A percentile compares a stretch with the other conserved stretches of the same genome.
Conservation (phyloP, 1,140 invertebrate species). For the Platyscapa corneri region DNA sequence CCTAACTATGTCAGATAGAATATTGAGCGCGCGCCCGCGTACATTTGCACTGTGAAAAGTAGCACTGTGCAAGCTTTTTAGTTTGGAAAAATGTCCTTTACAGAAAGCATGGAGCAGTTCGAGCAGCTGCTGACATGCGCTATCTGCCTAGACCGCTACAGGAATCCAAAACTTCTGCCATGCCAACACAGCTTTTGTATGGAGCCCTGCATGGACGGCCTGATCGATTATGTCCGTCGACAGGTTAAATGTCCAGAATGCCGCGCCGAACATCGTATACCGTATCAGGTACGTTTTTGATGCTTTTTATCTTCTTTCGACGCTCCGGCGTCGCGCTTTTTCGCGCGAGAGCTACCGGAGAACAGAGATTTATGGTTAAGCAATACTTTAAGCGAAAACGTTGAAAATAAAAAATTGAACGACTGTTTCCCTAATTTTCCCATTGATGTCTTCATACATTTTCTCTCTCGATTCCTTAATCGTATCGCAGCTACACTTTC, state of each 20-base stretch:
- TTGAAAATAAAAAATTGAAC: too few relatives aligned
- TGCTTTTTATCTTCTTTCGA: too few relatives aligned
- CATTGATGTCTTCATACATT: not conserved
- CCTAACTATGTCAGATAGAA: constrained; percentile 22
- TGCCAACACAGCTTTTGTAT: constrained; percentile 99
- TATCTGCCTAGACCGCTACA: constrained; percentile 97
- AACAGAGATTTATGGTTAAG: too few relatives aligned
- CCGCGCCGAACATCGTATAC: constrained; percentile 96
- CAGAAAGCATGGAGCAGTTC: constrained; percentile 91
- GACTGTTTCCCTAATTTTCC: too few relatives aligned
- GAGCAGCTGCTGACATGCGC: constrained; percentile 98
- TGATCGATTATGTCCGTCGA: constrained; percentile 94
- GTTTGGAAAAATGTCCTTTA: not conserved
- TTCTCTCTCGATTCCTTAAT: not conserved
- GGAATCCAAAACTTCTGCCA: constrained; percentile 97
- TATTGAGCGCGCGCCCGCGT: not conserved
- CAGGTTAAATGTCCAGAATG: constrained; percentile 99
- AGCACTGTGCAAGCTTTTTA: not conserved
- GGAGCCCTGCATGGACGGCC: constrained; percentile 97
- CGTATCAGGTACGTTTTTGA: constrained; percentile 81
- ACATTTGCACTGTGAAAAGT: not conserved
- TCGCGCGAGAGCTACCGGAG: not conserved
- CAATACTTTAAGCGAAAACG: too few relatives aligned
- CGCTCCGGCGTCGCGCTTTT: not conserved
- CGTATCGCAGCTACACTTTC: not conserved